phyloP scores from a whole-genome alignment of 2,888 invertebrate genomes.

The Ceratothoa steindachneri region DNA sequence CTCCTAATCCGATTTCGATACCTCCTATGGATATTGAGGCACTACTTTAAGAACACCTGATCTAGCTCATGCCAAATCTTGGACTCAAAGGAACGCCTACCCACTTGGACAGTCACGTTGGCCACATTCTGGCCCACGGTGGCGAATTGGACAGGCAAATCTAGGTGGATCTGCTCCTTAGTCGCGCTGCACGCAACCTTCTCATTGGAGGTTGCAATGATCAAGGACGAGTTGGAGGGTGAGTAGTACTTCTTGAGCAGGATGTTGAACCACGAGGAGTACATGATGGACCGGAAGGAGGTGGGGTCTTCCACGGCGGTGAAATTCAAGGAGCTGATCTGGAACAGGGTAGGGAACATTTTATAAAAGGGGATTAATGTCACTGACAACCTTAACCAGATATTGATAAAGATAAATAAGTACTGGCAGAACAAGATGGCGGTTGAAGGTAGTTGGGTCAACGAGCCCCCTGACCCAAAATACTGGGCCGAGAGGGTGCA shows the following conservation, averaged over 20 bases:
- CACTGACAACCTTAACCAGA: too few species aligned
- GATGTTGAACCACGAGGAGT: not conserved
- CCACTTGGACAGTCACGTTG: slow-evolving; percentile 10
- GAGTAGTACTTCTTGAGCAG: not conserved
- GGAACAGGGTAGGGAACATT: not conserved
- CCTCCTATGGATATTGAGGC: not conserved
- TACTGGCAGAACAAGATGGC: too few species aligned
- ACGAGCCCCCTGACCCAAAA: too few species aligned
- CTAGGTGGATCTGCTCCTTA: not conserved
- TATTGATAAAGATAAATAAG: too few species aligned
- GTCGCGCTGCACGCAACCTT: not conserved
- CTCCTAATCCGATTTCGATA: not conserved
- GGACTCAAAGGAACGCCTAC: too few species aligned
- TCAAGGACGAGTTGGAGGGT: not conserved
- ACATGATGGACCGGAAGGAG: slow-evolving; percentile 1
- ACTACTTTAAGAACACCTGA: too few species aligned
- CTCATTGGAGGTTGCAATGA: not conserved
- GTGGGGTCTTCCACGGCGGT: not conserved
- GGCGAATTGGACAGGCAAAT: slow-evolving; percentile 5
- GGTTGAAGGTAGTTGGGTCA: too few species aligned
- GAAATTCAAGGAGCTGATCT: not conserved
- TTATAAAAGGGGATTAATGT: not conserved
- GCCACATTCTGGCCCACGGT: not conserved
- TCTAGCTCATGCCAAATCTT: not conserved
- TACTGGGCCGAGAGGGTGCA: too few species aligned